These are phyloP conservation scores for Rhagoletis zephyria DNA, from an alignment of 1,140 invertebrate species.

Conservation along the genomic window DNA sequence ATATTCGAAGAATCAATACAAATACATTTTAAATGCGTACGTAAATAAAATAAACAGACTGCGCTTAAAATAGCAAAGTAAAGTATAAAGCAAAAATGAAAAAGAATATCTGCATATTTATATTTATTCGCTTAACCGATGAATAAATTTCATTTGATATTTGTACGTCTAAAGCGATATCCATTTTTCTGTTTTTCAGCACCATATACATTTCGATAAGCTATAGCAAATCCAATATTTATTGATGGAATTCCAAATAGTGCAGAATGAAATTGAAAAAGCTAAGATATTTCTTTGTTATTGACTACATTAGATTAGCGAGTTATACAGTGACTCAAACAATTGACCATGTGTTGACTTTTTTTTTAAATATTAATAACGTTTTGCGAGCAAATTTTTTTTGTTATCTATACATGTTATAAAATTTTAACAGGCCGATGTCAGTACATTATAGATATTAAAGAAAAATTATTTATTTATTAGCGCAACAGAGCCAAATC, in stretches of 20 bases:
- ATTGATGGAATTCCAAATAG: not conserved
- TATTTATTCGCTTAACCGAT: not conserved
- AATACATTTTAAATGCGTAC: not conserved
- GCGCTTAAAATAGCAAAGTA: not conserved
- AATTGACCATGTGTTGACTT: too few relatives aligned
- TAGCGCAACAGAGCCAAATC: too few relatives aligned
- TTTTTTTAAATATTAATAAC: too few relatives aligned
- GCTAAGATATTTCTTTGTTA: slow-evolving; percentile 3
- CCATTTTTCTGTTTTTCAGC: slow-evolving; percentile 1
- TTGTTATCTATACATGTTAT: too few relatives aligned
- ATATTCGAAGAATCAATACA: not conserved
- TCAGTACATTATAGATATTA: too few relatives aligned
- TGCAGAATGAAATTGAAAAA: not conserved
- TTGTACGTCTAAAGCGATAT: not conserved
- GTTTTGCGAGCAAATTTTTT: too few relatives aligned
- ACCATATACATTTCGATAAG: not conserved
- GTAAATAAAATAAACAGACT: not conserved
- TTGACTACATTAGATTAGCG: not conserved
- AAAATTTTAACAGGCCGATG: too few relatives aligned
- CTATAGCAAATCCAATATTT: not conserved
- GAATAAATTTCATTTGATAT: not conserved
- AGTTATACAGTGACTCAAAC: not conserved
- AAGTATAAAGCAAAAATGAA: not conserved
- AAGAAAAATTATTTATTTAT: too few relatives aligned
- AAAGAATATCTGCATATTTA: not conserved